Evolutionary conservation across 2,113 vertebrate genomes (phyloP), one percentile per base, ranked within the genome.

Genomic region (Albula glossodonta): DNA sequence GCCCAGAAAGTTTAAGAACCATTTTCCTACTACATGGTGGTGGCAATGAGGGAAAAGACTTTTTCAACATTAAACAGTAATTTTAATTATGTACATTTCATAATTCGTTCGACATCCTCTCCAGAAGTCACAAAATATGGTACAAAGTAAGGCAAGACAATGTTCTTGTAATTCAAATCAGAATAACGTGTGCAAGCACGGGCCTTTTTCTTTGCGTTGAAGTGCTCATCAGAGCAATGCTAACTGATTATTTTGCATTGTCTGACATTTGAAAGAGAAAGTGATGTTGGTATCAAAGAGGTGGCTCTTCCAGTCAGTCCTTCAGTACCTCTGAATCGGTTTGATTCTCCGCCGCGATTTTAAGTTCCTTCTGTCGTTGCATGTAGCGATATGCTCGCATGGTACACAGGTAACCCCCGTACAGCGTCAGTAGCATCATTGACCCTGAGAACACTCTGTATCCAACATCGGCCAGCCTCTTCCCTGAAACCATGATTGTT

Each of bases 361-460:
- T 90, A 17, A 94, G 91, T 56, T 93, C 22, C 0, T 93, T 93
- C 48, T 94, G 93, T 2, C 0, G 92, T 87, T 96, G 84, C 74
- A 96, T 84, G 87, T 90, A 95, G 0, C 86, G 93, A 85, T 98
- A 96, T 0, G 88, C 96, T 0, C 96, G 94, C 70, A 93, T 2
- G 0, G 82, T 91, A 87, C 97, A 98, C 86, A 99, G 93, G 94
- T 96, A 98, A 1, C 96, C 97, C 2, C 95, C 97, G 0, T 99
- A 99, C 2, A 93, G 8, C 0, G 98, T 98, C 86, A 99, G 94
- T 81, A 98, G 90, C 93, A 97, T 94, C 98, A 99, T 99, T 25
- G 98, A 97, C 1, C 94, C 88, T 0, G 98, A 97, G 88, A 99
- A 97, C 0, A 96, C 85, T 89, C 95, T 96, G 87, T 99, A 99